phyloP scores from a whole-genome alignment of 2,113 vertebrate species.

The Caretta caretta region DNA sequence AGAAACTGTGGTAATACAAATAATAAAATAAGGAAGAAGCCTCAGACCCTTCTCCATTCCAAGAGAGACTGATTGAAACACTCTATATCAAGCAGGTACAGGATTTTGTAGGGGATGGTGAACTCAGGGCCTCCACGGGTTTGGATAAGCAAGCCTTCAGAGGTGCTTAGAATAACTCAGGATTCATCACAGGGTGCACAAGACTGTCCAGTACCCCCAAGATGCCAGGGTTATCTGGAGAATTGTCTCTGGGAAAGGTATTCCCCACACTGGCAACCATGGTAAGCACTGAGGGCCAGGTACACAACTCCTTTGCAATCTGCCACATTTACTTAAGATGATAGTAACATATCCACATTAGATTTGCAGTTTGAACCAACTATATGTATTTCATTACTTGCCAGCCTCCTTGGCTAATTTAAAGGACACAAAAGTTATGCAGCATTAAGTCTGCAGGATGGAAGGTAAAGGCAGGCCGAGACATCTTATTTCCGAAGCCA shows the following conservation, averaged over 20 bases:
- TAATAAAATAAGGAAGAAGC: background rate
- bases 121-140: too few species aligned
- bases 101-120: background rate
- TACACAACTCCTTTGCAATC: conserved; percentile 28
- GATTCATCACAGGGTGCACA: background rate
- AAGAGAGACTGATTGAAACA: background rate
- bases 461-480: conserved; percentile 44
- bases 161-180: background rate
- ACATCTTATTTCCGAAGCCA: conserved; percentile 43
- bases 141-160: background rate
- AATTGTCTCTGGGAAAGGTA: background rate
- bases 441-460: conserved; percentile 27
- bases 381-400: conserved; percentile 66
- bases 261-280: background rate
- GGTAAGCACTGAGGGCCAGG: conserved; percentile 3
- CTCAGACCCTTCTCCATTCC: background rate
- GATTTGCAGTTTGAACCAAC: conserved; percentile 67
- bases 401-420: conserved; percentile 51
- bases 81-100: too few species aligned
- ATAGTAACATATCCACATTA: conserved; percentile 65
- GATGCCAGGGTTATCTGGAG: background rate
- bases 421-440: conserved; percentile 55
- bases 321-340: conserved; percentile 59
- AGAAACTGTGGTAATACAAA: background rate
- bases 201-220: background rate